phyloP scores from a whole-genome alignment of 2,888 invertebrate species.

The Seira ritae region DNA sequence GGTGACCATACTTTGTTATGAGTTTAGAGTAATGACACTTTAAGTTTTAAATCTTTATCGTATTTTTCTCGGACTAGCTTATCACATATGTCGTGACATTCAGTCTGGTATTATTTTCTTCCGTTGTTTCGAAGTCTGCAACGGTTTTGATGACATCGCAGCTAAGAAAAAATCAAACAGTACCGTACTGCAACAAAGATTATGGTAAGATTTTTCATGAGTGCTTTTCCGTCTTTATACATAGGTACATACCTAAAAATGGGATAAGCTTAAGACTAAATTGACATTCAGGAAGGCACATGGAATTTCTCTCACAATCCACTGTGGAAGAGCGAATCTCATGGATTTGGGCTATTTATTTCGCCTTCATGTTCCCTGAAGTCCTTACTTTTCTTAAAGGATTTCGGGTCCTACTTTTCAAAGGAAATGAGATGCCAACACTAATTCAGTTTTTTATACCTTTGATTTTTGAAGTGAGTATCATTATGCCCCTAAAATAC shows the following conservation, averaged over 20 bases:
- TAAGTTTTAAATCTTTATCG: slow-evolving; percentile 28
- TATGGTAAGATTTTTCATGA: slow-evolving; percentile 44
- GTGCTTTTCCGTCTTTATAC: too few species aligned
- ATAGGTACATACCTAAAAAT: slow-evolving; percentile 3
- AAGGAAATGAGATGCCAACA: slow-evolving; percentile 69
- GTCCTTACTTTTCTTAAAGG: slow-evolving; percentile 73
- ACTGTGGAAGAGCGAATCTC: slow-evolving; percentile 73
- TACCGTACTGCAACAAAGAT: slow-evolving; percentile 51
- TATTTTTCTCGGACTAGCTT: slow-evolving; percentile 66
- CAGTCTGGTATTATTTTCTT: slow-evolving; percentile 75
- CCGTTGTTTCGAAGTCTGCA: slow-evolving; percentile 76
- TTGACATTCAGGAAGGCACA: slow-evolving; percentile 34
- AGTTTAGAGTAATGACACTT: neutral
- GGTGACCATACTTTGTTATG: slow-evolving; percentile 61
- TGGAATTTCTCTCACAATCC: slow-evolving; percentile 63
- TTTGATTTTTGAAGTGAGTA: slow-evolving; percentile 65
- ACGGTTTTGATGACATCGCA: slow-evolving; percentile 76
- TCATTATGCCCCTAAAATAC: neutral
- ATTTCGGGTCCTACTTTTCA: slow-evolving; percentile 74
- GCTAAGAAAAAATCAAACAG: slow-evolving; percentile 76
- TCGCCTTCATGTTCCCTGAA: slow-evolving; percentile 74
- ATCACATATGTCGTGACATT: slow-evolving; percentile 77
- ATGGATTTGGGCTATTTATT: slow-evolving; percentile 75
- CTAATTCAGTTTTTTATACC: slow-evolving; percentile 62
- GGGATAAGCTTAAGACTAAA: neutral